Percentiles rank a stretch among this genome's conserved stretches.
Conservation (phyloP, 2,113 vertebrate species). For the Callospermophilus lateralis region DNA sequence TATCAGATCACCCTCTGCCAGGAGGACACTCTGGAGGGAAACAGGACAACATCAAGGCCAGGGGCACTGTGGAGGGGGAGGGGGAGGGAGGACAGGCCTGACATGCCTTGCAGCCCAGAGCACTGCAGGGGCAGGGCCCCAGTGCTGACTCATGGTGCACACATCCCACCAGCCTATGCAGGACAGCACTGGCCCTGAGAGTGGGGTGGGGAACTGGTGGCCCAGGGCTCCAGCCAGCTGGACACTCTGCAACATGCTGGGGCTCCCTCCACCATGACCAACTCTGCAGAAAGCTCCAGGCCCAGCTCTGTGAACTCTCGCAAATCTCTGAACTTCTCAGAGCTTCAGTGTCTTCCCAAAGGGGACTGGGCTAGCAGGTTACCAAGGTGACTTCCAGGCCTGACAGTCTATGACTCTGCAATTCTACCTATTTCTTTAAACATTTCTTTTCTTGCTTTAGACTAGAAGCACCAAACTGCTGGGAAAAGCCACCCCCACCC, state of each 20-base stretch:
- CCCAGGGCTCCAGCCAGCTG: neutral
- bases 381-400: neutral
- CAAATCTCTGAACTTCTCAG: neutral
- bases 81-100: neutral
- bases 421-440: neutral
- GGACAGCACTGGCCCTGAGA: neutral
- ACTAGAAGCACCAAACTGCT: neutral
- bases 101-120: neutral
- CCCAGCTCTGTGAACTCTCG: neutral
- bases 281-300: neutral
- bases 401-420: neutral
- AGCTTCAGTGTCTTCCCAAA: neutral
- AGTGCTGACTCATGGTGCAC: neutral
- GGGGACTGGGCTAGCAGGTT: neutral
- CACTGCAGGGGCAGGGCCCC: neutral
- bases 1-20: neutral
- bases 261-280: neutral
- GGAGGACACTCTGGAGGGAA: neutral
- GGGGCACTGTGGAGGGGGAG: neutral
- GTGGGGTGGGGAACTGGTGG: neutral
- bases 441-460: neutral
- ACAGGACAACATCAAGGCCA: neutral
- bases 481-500: too few relatives aligned
- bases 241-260: fast-evolving
- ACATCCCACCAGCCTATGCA: fast-evolving